A percentile compares a stretch with the other conserved stretches of the same genome.
phyloP scores from a whole-genome alignment of 2,888 invertebrate species.

The Elaeidobius kamerunicus region DNA sequence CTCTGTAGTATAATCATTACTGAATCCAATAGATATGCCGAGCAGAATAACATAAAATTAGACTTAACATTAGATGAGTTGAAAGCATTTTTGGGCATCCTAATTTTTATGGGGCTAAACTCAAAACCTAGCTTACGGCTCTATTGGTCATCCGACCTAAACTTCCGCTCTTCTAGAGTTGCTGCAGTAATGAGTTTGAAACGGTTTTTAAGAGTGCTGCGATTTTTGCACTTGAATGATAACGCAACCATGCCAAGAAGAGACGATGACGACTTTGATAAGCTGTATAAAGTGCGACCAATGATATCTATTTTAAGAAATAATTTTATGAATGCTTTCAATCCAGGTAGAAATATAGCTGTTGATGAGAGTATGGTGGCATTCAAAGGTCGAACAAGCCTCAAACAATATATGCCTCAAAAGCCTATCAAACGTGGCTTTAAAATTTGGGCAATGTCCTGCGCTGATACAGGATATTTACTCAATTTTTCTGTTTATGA shows the following conservation, averaged over 20 bases:
- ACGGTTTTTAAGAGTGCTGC: not conserved
- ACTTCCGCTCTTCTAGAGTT: not conserved
- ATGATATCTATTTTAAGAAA: constrained; percentile 19
- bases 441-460: constrained; percentile 26
- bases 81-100: constrained; percentile 4
- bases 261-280: constrained; percentile 2
- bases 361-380: constrained; percentile 35
- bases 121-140: not conserved
- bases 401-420: constrained; percentile 35
- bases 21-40: constrained; percentile 1
- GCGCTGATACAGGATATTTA: constrained; percentile 17
- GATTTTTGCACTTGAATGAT: constrained; percentile 3
- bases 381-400: constrained; percentile 32
- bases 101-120: constrained; percentile 5
- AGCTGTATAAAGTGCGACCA: constrained; percentile 7
- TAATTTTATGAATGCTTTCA: constrained; percentile 27
- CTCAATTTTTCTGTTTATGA: constrained; percentile 18
- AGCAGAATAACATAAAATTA: not conserved
- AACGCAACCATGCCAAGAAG: not conserved
- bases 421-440: constrained; percentile 26
- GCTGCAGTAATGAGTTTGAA: not conserved
- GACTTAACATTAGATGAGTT: not conserved
- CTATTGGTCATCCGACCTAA: not conserved
- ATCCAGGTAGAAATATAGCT: constrained; percentile 26
- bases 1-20: not conserved